Evolutionary conservation across 2,797 vertebrate genomes (phyloP).

Genomic region (Serranus cabrilla): DNA sequence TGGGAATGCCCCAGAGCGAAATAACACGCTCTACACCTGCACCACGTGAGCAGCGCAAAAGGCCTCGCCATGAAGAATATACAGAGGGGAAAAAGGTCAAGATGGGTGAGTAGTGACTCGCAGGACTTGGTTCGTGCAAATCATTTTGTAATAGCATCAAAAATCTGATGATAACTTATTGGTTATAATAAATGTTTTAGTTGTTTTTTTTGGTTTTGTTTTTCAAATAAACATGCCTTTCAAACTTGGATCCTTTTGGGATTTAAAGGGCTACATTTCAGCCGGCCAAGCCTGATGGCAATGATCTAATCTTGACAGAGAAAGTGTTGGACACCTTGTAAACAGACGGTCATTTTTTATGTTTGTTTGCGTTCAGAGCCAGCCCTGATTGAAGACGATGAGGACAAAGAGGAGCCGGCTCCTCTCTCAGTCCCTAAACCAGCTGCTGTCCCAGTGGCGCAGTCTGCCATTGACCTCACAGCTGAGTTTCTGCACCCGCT

Average conservation of each 20-base stretch:
- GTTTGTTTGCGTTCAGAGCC: slow-evolving; percentile 82
- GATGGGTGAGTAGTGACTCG: slow-evolving; percentile 85
- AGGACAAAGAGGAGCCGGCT: slow-evolving; percentile 93
- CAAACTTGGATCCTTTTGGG: too few relatives aligned
- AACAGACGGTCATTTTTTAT: background rate
- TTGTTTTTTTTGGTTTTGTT: too few relatives aligned
- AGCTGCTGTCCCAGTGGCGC: slow-evolving; percentile 74
- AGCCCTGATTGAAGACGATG: slow-evolving; percentile 91
- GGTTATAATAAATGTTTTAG: too few relatives aligned
- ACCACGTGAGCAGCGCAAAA: slow-evolving; percentile 88
- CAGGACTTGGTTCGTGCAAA: too few relatives aligned
- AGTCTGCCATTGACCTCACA: slow-evolving; percentile 94
- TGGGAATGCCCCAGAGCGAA: slow-evolving; percentile 94
- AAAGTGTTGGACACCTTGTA: background rate
- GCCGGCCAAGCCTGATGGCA: background rate
- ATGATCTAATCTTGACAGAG: background rate
- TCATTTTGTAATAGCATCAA: too few relatives aligned
- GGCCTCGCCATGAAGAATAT: slow-evolving; percentile 89
- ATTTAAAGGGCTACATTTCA: too few relatives aligned
- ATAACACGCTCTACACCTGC: slow-evolving; percentile 91
- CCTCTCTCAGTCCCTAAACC: slow-evolving; percentile 81
- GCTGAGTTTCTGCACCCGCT: slow-evolving; percentile 94
- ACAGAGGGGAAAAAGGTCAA: slow-evolving; percentile 92
- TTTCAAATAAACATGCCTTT: too few relatives aligned
- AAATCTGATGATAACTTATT: too few relatives aligned